Conservation (phyloP, 2,888 invertebrate genomes). For the Mongoloraphidia duomilia region DNA sequence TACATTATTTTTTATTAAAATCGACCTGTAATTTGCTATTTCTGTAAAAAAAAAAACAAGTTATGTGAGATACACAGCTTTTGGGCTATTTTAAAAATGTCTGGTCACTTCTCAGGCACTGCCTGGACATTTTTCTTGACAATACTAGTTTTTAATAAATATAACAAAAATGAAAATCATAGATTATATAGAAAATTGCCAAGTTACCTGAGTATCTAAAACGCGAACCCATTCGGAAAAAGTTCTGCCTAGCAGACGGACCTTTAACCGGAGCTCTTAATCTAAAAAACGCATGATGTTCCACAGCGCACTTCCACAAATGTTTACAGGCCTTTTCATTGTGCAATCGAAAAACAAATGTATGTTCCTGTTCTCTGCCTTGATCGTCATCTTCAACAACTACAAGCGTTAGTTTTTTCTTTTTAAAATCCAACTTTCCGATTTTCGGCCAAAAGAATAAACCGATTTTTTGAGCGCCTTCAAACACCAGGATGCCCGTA, state of each 20-base stretch:
- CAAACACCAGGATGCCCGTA: slow-evolving; percentile 95
- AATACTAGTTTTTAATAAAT: too few relatives aligned
- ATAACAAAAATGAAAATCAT: neutral
- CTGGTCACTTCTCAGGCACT: too few relatives aligned
- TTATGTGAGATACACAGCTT: too few relatives aligned
- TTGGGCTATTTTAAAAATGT: too few relatives aligned
- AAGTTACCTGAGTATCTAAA: slow-evolving; percentile 55
- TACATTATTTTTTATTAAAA: too few relatives aligned
- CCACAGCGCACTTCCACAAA: slow-evolving; percentile 99
- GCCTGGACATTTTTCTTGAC: too few relatives aligned
- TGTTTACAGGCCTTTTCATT: slow-evolving; percentile 99
- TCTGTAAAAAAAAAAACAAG: too few relatives aligned
- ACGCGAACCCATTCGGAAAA: slow-evolving; percentile 96
- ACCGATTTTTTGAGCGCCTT: slow-evolving; percentile 92
- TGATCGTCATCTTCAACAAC: slow-evolving; percentile 99
- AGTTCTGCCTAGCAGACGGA: slow-evolving; percentile 81
- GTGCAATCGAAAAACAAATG: slow-evolving; percentile 91
- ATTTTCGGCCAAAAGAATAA: slow-evolving; percentile 99
- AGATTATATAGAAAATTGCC: neutral
- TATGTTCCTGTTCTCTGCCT: slow-evolving; percentile 93
- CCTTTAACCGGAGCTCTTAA: slow-evolving; percentile 79
- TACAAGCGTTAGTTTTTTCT: slow-evolving; percentile 89
- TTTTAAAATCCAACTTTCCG: slow-evolving; percentile 92
- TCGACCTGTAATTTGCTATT: too few relatives aligned
- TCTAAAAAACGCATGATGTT: slow-evolving; percentile 98